Conservation (phyloP, 1,140 invertebrate species). For the Drosophila nigromelanica region DNA sequence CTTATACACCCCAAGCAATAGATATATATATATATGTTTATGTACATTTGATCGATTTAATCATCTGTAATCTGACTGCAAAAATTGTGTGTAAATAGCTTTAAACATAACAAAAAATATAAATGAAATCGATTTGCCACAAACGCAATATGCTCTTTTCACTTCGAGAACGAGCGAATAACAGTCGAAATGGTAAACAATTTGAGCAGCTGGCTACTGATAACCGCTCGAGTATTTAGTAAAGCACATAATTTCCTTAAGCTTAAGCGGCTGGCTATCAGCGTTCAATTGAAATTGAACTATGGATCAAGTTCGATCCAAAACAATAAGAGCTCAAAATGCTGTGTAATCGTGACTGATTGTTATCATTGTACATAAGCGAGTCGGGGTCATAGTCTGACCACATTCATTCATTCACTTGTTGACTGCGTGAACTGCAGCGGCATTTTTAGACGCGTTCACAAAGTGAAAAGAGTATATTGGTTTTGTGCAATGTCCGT, state of each 20-base stretch:
- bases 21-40: too few relatives aligned
- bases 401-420: slow-evolving; percentile 2
- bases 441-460: not conserved
- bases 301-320: slow-evolving; percentile 11
- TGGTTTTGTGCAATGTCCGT: too few relatives aligned
- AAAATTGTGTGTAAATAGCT: too few relatives aligned
- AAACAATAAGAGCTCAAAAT: not conserved
- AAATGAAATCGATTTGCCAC: too few relatives aligned
- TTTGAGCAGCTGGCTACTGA: not conserved
- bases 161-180: too few relatives aligned
- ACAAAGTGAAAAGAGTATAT: too few relatives aligned
- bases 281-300: slow-evolving; percentile 7
- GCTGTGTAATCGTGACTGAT: not conserved
- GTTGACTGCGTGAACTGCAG: not conserved
- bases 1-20: too few relatives aligned
- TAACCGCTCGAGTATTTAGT: slow-evolving; percentile 1
- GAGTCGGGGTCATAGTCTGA: slow-evolving; percentile 16
- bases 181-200: not conserved
- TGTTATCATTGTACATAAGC: slow-evolving; percentile 17
- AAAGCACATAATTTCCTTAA: not conserved
- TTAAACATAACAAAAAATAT: too few relatives aligned
- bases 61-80: too few relatives aligned
- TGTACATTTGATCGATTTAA: too few relatives aligned
- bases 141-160: not conserved
- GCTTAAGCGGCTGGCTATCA: slow-evolving; percentile 10